Conservation (phyloP, 2,797 vertebrate species). For the Netta rufina region DNA sequence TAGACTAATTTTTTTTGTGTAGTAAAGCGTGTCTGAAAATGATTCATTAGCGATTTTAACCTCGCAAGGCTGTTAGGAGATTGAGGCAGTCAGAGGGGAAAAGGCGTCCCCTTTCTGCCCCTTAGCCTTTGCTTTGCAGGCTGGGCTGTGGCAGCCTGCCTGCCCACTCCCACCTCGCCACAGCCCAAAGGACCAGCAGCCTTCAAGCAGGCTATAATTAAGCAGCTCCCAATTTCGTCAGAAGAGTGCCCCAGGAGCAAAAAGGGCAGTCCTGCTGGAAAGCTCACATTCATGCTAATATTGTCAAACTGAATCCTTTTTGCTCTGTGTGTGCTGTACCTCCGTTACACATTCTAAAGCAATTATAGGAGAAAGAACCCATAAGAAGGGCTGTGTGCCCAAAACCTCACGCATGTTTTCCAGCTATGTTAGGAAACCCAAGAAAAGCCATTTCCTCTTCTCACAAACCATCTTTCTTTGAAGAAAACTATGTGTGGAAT, state of each 20-base stretch:
- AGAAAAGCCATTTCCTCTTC: constrained; percentile 60
- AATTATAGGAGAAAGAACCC: constrained; percentile 6
- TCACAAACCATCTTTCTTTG: constrained; percentile 48
- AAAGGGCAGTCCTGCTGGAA: neutral
- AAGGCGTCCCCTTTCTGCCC: neutral
- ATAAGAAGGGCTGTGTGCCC: constrained; percentile 39
- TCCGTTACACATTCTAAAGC: constrained; percentile 29
- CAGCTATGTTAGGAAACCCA: constrained; percentile 47
- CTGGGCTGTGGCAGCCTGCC: neutral
- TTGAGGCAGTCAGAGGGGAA: neutral
- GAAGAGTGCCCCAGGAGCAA: neutral
- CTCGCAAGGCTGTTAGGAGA: neutral
- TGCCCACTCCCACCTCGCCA: neutral
- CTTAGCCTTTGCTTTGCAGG: neutral
- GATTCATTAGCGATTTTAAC: neutral
- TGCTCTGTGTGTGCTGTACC: neutral
- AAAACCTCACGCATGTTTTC: constrained; percentile 55
- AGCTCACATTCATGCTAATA: neutral
- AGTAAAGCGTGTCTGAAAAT: neutral
- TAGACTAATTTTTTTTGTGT: neutral
- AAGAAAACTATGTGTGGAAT: constrained; percentile 34
- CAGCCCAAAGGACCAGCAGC: neutral
- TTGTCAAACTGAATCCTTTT: neutral
- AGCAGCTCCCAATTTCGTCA: neutral
- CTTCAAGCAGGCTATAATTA: neutral